Evolutionary conservation across 2,888 invertebrate genomes (phyloP), one percentile per base, ranked within the genome.

Genomic region (Sinodicranocentrus sp.): DNA sequence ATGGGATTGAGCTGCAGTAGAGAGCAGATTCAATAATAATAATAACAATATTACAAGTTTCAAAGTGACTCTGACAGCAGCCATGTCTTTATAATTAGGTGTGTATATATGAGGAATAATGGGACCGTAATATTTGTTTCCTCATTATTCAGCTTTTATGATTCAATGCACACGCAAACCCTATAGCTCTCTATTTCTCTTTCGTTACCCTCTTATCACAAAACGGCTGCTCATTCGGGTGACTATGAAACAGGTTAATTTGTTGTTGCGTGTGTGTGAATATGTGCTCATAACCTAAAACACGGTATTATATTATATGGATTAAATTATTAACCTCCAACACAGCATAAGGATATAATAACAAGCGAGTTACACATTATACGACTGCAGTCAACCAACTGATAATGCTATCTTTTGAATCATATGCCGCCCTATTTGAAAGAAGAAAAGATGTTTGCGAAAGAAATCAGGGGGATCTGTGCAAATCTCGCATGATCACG

Each of bases 121-220:
- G 54, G 48, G 59, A 48, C 19, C 33, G 5, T 59, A 23, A 44
- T 43, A 43, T 73, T 73, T 61, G 61, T 59, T 73, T 73, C 70
- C 54, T 70, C 70, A 70, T 70, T 70, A 54, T 70, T 54, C 70
- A 28, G 10, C 54, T 52, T 54, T 70, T 39, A 70, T 70, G 70
- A 54, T 70, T 33, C 54, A 70, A 54, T 70, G 70, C 70, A 70
- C 70, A 70, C 52, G 70, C 70, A 33, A 70, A 19, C 54, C 17
- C 33, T 70, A 26, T 48, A 6, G 19, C 26, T 44, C 48, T 48
- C 48, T n/a, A n/a, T n/a, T n/a, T n/a, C n/a, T n/a, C n/a, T n/a
- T n/a, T n/a, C 33, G 3, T 10, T 33, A 10, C 33, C 33, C 33
- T 54, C 28, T 54, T 70, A 70, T 70, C 25, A 70, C 54, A 70